A percentile compares a stretch with the other conserved stretches of the same genome.
phyloP scores from a whole-genome alignment of 2,797 vertebrate species.

The Lindbergichthys nudifrons region DNA sequence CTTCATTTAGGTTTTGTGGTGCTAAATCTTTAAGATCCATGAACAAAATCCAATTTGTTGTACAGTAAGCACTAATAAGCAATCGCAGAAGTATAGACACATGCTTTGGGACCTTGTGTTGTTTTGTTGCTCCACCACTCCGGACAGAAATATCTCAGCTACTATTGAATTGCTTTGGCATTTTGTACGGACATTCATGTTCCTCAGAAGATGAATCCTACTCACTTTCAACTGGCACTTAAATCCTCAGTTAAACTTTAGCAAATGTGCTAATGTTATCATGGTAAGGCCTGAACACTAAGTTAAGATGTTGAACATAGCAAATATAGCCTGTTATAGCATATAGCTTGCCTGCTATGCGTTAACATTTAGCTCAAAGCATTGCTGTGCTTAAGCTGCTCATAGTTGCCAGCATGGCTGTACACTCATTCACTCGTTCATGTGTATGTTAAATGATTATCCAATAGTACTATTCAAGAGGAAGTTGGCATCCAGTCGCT shows the following conservation, averaged over 20 bases:
- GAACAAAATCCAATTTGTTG: background rate
- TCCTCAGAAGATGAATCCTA: too few relatives aligned
- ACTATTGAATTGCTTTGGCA: too few relatives aligned
- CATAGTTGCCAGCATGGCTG: background rate
- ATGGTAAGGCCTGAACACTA: too few relatives aligned
- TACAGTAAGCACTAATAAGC: background rate
- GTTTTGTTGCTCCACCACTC: background rate
- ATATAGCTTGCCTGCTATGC: too few relatives aligned
- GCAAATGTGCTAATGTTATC: background rate
- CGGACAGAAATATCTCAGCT: too few relatives aligned
- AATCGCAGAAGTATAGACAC: background rate
- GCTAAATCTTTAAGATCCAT: conserved; percentile 5
- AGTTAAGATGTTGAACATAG: background rate
- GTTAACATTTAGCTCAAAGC: background rate
- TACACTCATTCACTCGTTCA: background rate
- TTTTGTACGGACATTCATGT: too few relatives aligned
- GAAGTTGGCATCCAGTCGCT: background rate
- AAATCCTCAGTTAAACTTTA: background rate
- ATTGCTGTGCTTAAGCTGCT: background rate
- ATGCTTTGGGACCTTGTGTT: background rate
- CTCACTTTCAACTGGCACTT: too few relatives aligned
- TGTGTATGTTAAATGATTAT: background rate
- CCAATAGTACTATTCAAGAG: background rate
- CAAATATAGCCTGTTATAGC: background rate
- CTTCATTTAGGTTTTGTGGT: background rate